phyloP scores from a whole-genome alignment of 2,888 invertebrate genomes.

The Dynastes grantii region DNA sequence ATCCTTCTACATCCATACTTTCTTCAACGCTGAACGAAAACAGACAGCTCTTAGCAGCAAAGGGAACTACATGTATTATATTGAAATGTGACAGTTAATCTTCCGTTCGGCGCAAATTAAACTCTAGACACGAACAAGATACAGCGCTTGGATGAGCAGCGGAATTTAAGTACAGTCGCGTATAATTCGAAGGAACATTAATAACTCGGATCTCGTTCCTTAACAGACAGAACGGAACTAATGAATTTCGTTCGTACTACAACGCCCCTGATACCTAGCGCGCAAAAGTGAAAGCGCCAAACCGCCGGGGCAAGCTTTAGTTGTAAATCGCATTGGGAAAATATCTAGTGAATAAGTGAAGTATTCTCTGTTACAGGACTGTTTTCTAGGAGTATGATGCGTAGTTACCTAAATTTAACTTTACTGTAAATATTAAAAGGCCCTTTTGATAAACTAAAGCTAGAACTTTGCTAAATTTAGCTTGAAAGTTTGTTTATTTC shows the following conservation, averaged over 20 bases:
- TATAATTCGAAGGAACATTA: conserved; percentile 45
- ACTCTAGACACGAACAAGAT: conserved; percentile 16
- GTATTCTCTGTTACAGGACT: too few relatives aligned
- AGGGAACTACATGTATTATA: conserved; percentile 8
- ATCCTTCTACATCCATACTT: background rate
- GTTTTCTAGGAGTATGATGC: too few relatives aligned
- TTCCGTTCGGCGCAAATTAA: conserved; percentile 38
- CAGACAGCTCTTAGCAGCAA: background rate
- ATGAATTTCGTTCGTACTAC: conserved; percentile 18
- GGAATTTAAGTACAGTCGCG: conserved; percentile 17
- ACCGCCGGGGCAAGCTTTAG: background rate
- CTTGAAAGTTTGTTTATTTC: too few relatives aligned
- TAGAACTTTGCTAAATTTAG: too few relatives aligned
- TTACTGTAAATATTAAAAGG: too few relatives aligned
- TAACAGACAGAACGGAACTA: conserved; percentile 27
- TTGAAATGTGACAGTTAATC: conserved; percentile 48
- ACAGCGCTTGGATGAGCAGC: background rate
- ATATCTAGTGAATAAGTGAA: too few relatives aligned
- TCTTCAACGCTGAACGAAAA: conserved; percentile 2
- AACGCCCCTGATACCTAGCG: background rate
- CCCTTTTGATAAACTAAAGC: too few relatives aligned
- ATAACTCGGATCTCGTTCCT: conserved; percentile 42
- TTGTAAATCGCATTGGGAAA: background rate
- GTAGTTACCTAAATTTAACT: too few relatives aligned
- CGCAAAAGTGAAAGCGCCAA: background rate